Percentiles rank a stretch among this genome's conserved stretches.
phyloP scores from a whole-genome alignment of 2,113 vertebrate species.

The Eretmochelys imbricata region DNA sequence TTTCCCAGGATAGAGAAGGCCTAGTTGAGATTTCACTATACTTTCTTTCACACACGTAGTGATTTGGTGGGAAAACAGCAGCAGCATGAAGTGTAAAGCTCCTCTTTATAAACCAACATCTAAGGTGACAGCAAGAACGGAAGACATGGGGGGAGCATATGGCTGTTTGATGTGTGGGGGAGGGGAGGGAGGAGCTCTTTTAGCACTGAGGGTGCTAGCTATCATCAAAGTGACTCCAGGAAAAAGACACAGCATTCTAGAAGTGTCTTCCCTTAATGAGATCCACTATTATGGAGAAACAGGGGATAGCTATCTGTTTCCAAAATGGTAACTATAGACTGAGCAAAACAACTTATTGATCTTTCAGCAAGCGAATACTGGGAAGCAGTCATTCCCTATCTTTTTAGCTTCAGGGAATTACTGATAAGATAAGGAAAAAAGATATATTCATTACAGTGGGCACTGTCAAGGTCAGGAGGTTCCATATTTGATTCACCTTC shows the following conservation, averaged over 20 bases:
- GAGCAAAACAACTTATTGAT: conserved; percentile 13
- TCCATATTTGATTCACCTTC: conserved; percentile 32
- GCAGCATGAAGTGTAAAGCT: not conserved
- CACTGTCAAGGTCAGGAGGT: not conserved
- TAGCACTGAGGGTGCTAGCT: not conserved
- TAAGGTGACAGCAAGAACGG: not conserved
- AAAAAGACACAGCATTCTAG: not conserved
- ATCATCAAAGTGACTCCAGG: not conserved
- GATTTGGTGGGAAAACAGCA: not conserved
- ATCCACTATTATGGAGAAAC: not conserved
- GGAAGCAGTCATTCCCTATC: not conserved
- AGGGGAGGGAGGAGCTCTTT: not conserved
- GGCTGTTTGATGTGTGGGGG: not conserved
- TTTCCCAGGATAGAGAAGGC: not conserved
- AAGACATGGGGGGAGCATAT: not conserved
- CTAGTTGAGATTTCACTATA: not conserved
- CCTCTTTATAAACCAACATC: not conserved
- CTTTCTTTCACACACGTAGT: not conserved
- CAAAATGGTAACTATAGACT: not conserved
- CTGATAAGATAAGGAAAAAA: not conserved
- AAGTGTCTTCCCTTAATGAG: not conserved
- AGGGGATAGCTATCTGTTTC: not conserved
- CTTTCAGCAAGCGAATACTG: conserved; percentile 11
- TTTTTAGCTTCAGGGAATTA: not conserved
- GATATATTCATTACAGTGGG: not conserved